Evolutionary conservation across 2,797 vertebrate species (phyloP).

Genomic region (Echeneis naucrates): DNA sequence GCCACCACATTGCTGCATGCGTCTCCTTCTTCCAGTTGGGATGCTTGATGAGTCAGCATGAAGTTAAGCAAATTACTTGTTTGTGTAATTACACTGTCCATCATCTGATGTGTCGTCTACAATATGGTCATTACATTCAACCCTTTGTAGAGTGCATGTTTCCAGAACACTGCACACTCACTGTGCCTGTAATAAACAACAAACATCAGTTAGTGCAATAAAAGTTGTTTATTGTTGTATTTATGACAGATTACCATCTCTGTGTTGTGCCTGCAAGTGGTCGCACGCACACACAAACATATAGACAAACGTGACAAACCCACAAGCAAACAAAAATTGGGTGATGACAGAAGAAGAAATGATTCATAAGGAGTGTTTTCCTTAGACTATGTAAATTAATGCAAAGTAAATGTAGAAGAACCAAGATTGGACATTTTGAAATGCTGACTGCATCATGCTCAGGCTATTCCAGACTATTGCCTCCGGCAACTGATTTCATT

Average conservation of each 20-base stretch:
- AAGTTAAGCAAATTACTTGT: slow-evolving; percentile 57
- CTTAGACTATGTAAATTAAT: slow-evolving; percentile 62
- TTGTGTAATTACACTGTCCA: slow-evolving; percentile 53
- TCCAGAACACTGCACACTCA: slow-evolving; percentile 15
- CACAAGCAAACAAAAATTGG: slow-evolving; percentile 24
- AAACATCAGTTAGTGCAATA: slow-evolving; percentile 32
- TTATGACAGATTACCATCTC: slow-evolving; percentile 26
- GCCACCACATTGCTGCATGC: slow-evolving; percentile 19
- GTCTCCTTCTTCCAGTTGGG: slow-evolving; percentile 33
- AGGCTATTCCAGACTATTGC: slow-evolving; percentile 58
- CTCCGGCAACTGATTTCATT: slow-evolving; percentile 67
- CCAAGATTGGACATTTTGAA: slow-evolving; percentile 62
- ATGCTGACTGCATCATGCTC: slow-evolving; percentile 60
- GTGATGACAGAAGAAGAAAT: slow-evolving; percentile 41
- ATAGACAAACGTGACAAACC: slow-evolving; percentile 18
- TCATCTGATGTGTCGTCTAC: slow-evolving; percentile 47
- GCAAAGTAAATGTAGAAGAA: slow-evolving; percentile 56
- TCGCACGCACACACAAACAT: slow-evolving; percentile 5
- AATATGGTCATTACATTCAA: slow-evolving; percentile 42
- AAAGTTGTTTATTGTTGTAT: slow-evolving; percentile 28
- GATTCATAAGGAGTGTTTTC: slow-evolving; percentile 46
- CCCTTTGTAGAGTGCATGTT: slow-evolving; percentile 29
- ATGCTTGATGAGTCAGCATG: slow-evolving; percentile 54
- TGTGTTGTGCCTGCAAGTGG: slow-evolving; percentile 23
- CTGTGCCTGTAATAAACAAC: slow-evolving; percentile 20